A percentile compares a stretch with the other conserved stretches of the same genome.
These are phyloP conservation scores for Lytechinus pictus DNA, from an alignment of 35 echinoderm and acorn worm species.

Conservation along the genomic window DNA sequence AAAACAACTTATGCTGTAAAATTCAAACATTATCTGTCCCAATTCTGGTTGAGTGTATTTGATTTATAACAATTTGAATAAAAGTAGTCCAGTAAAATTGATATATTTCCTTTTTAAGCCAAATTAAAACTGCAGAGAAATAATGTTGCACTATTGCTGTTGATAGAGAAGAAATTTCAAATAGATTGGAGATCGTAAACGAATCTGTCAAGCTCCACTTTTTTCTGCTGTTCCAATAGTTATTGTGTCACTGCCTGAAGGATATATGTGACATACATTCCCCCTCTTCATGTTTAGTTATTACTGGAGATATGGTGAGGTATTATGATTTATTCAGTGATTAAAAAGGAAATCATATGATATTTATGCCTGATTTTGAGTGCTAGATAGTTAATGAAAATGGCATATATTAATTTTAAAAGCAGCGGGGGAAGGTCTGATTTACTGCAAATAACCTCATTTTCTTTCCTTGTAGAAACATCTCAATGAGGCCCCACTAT, in stretches of 20 bases:
- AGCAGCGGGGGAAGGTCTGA: neutral
- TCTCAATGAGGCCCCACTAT: neutral
- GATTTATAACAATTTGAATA: neutral
- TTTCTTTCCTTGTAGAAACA: neutral
- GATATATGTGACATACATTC: neutral
- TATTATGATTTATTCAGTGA: neutral
- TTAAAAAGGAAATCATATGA: neutral
- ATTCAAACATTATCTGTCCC: neutral
- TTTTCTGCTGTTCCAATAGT: neutral
- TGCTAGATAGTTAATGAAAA: conserved; percentile 5
- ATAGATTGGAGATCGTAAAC: neutral
- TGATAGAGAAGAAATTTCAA: neutral
- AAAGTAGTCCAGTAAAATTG: neutral
- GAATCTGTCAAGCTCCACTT: conserved; percentile 17
- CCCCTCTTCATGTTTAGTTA: neutral
- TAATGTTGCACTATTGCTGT: neutral
- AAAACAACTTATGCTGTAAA: neutral
- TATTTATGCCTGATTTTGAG: neutral
- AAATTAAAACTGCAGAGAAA: neutral
- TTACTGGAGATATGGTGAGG: neutral
- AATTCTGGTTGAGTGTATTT: neutral
- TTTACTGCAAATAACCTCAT: neutral
- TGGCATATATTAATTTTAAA: neutral
- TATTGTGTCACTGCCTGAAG: neutral
- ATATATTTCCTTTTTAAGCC: neutral